These are phyloP conservation scores for Choloepus hoffmanni DNA, from an alignment of 2,113 vertebrate species.

Conservation along the genomic window DNA sequence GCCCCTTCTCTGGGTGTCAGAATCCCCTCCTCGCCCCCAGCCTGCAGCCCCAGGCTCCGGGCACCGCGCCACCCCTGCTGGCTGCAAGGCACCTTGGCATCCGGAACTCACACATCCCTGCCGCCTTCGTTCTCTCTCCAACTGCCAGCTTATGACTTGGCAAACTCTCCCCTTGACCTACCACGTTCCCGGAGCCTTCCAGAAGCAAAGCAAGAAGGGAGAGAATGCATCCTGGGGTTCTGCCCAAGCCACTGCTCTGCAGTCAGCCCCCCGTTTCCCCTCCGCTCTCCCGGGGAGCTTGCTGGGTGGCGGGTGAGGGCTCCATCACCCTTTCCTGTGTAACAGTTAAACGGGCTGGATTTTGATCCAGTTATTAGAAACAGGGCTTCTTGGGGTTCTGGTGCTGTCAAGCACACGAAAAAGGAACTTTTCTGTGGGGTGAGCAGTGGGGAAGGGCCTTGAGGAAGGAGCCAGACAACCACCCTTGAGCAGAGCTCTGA, in stretches of 20 bases:
- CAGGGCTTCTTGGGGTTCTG: not conserved
- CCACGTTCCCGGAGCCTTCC: not conserved
- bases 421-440: not conserved
- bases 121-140: not conserved
- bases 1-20: not conserved
- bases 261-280: accelerated
- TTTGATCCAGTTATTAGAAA: not conserved
- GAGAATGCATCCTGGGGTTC: accelerated
- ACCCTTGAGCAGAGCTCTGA: not conserved
- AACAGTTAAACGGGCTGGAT: not conserved
- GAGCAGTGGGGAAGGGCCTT: accelerated
- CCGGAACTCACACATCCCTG: no score
- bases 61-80: accelerated
- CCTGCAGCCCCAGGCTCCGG: not conserved
- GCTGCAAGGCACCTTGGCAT: not conserved
- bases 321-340: not conserved
- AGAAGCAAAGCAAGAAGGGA: not conserved
- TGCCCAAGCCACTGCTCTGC: not conserved
- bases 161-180: not conserved
- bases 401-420: not conserved
- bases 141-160: not conserved
- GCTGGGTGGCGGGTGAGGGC: no score
- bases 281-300: not conserved
- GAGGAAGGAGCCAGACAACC: no score
- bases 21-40: not conserved